Base-by-base conservation (phyloP, 2,113 vertebrate species). In the Craseonycteris thonglongyai region DNA sequence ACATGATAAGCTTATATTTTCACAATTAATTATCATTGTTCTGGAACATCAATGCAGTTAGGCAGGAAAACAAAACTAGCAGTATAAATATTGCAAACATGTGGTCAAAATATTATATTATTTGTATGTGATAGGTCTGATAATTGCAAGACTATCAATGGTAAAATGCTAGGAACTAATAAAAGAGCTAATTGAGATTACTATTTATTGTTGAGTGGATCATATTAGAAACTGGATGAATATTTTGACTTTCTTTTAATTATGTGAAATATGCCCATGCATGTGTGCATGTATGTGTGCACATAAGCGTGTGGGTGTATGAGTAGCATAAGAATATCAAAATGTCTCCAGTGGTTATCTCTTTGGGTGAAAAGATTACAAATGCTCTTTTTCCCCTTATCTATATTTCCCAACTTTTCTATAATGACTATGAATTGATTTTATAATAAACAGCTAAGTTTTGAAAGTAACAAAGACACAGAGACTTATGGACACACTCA, bases 361-460 rank as follows among this genome's bases (percentile, higher is more conserved):
- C 26, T 80, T 59, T 47, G 35, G 12, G 26, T 89, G 18, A 33
- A 76, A 66, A 71, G 18, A 83, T 75, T 75, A 74, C 38, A 96
- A 72, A 96, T 79, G 26, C 18, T 80, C 82, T 49, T 75, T 47
- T 40, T 5, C 18, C 18, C 47, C 28, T 68, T 65, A 59, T 72
- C 54, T 81, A 5, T 76, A 58, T 90, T 88, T 95, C 86, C 40
- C 28, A 90, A 84, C 90, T 72, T 76, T 86, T 85, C 40, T 80
- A 47, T 1, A 85, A 16, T 81, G 63, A 93, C 54, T 11, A 72
- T 21, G 18, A 21, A n/a, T 38, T 88, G 33, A 28, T 88, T 91
- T 93, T 71, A 88, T 45, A 78, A 90, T 35, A 40, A 79, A n/a
- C n/a, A n/a, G n/a, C n/a, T n/a, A n/a, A n/a, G n/a, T n/a, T n/a